phyloP scores from a whole-genome alignment of 2,113 vertebrate genomes.

The Tyrannus savana region DNA sequence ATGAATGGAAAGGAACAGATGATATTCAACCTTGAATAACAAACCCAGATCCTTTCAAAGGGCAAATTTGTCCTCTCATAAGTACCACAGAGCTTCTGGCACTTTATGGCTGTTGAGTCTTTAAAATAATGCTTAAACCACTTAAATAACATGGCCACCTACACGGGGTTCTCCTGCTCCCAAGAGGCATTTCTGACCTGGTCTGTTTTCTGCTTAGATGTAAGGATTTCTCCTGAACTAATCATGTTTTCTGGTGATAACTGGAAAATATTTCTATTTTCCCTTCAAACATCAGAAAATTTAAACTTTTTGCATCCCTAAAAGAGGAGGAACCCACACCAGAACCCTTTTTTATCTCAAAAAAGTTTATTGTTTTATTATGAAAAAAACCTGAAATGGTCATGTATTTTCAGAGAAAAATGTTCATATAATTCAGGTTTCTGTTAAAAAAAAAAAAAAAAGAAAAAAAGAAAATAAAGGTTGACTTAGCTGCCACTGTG shows the following conservation, averaged over 20 bases:
- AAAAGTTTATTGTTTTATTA: neutral
- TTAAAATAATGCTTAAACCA: neutral
- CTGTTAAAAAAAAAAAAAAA: neutral
- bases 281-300: neutral
- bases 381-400: neutral
- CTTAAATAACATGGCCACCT: neutral
- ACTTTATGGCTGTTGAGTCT: rapidly evolving
- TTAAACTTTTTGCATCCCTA: neutral
- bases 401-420: neutral
- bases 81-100: neutral
- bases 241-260: neutral
- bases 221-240: neutral
- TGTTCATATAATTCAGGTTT: neutral
- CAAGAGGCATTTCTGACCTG: rapidly evolving
- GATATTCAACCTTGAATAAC: neutral
- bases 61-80: neutral
- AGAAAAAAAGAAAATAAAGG: neutral
- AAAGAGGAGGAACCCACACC: neutral
- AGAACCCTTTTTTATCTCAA: neutral
- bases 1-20: neutral
- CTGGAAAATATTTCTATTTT: neutral
- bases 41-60: neutral
- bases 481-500: neutral
- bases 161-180: neutral
- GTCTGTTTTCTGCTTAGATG: neutral